Base-by-base conservation (phyloP, 30 jellyfish, hydroid and myxozoan species). In the Pelagia noctiluca region DNA sequence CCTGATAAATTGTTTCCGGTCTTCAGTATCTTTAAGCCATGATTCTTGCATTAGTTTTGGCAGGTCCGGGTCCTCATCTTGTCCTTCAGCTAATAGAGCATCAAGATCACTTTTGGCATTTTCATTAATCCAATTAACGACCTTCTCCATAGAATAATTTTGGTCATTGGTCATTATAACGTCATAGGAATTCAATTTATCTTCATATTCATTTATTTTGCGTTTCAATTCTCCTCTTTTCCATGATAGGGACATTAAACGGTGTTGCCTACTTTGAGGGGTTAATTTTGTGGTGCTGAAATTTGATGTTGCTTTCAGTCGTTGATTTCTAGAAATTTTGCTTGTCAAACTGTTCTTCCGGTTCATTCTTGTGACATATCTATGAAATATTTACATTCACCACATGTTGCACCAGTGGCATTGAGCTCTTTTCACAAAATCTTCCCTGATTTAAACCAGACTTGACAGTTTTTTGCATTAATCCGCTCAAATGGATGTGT, bases 1-100 rank as follows among this genome's bases (percentile, higher is more conserved):
- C 86, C 49, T 60, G 46, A 65, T 74, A 48, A 74, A 74, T 26
- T 74, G 86, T 0, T 34, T 32, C 49, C 86, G 46, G 42, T 76
- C 88, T 54, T 52, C 68, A 3, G 88, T 76, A 35, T 76, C 88
- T 61, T 76, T 76, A n/a, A 26, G 4, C 88, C 88, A 76, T 29
- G 12, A 3, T 10, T 76, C 67, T 35, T 33, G 32, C 26, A 76
- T 24, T 29, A 49, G 76, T 23, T 74, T 53, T 1, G 34, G 63
- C 34, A 74, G 8, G 29, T 52, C 42, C 32, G 32, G 49, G 25
- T 31, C 50, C 1, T 1, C 23, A 61, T 75, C 75, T 23, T 25
- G 50, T 31, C 66, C 50, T 30, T 54, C 88, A 1, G 34, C 37
- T 22, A 76, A 76, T 48, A 50, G 48, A 26, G 77, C 10, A 16